Conservation (phyloP, 2,797 vertebrate genomes). For the Dermochelys coriacea region DNA sequence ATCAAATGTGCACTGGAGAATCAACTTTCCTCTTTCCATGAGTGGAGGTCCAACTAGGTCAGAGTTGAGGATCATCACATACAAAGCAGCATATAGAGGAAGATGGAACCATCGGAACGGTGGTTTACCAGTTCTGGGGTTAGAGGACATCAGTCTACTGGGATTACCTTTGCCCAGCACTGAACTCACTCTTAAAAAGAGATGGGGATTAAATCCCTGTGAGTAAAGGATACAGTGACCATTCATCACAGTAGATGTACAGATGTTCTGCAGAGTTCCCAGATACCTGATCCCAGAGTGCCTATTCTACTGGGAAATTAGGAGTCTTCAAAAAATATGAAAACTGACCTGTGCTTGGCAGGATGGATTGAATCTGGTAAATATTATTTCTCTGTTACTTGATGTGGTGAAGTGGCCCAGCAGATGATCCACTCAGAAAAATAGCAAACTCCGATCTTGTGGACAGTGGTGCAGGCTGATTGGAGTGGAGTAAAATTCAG, state of each 20-base stretch:
- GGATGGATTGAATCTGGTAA: not conserved
- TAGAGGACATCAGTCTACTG: not conserved
- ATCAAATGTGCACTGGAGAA: not conserved
- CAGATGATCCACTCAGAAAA: slow-evolving; percentile 73
- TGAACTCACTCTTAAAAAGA: not conserved
- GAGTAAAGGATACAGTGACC: not conserved
- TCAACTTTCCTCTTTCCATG: not conserved
- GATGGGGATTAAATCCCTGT: not conserved
- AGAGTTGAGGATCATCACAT: not conserved
- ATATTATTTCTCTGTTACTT: not conserved
- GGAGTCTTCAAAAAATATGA: not conserved
- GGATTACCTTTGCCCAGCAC: not conserved
- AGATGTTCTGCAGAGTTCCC: not conserved
- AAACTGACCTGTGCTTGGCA: not conserved
- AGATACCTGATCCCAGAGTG: not conserved
- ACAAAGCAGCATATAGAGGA: not conserved
- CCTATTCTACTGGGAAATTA: not conserved
- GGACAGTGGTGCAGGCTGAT: slow-evolving; percentile 48
- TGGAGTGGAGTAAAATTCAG: slow-evolving; percentile 52
- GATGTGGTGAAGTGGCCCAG: slow-evolving; percentile 17
- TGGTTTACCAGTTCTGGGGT: not conserved
- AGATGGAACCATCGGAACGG: not conserved
- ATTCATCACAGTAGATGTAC: not conserved
- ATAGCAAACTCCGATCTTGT: slow-evolving; percentile 67
- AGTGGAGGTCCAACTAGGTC: not conserved